These are phyloP conservation scores for Aeoliscus strigatus DNA, from an alignment of 2,797 vertebrate species.

Conservation along the genomic window DNA sequence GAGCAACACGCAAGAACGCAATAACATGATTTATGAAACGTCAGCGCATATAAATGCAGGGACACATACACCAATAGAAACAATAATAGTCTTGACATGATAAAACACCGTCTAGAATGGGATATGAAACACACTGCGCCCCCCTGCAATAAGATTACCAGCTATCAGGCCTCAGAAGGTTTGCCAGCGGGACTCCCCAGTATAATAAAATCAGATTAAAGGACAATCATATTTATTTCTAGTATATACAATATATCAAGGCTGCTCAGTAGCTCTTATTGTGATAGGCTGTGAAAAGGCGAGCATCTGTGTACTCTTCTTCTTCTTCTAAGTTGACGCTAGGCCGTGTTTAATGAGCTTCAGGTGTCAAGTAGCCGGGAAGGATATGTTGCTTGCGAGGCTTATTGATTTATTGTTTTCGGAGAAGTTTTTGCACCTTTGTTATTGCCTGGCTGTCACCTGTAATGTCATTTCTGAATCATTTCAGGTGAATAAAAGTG, in stretches of 20 bases:
- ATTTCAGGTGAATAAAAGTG: constrained; percentile 68
- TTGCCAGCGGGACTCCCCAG: constrained; percentile 91
- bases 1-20: constrained; percentile 45
- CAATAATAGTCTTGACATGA: constrained; percentile 75
- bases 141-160: constrained; percentile 90
- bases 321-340: constrained; percentile 89
- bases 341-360: constrained; percentile 89
- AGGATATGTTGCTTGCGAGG: constrained; percentile 82
- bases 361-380: constrained; percentile 79
- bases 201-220: constrained; percentile 99
- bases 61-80: constrained; percentile 70
- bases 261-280: constrained; percentile 69
- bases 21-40: constrained; percentile 68
- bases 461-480: constrained; percentile 68
- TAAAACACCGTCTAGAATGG: constrained; percentile 70
- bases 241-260: constrained; percentile 90
- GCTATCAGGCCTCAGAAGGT: constrained; percentile 84
- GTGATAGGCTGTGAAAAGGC: constrained; percentile 69
- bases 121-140: constrained; percentile 75
- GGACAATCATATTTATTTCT: constrained; percentile 95
- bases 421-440: constrained; percentile 69
- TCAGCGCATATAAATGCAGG: constrained; percentile 63
- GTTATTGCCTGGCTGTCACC: constrained; percentile 71
- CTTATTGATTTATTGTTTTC: constrained; percentile 80
- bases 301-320: constrained; percentile 71